These are phyloP conservation scores for Natator depressus DNA, from an alignment of 2,113 vertebrate genomes.

Conservation along the genomic window DNA sequence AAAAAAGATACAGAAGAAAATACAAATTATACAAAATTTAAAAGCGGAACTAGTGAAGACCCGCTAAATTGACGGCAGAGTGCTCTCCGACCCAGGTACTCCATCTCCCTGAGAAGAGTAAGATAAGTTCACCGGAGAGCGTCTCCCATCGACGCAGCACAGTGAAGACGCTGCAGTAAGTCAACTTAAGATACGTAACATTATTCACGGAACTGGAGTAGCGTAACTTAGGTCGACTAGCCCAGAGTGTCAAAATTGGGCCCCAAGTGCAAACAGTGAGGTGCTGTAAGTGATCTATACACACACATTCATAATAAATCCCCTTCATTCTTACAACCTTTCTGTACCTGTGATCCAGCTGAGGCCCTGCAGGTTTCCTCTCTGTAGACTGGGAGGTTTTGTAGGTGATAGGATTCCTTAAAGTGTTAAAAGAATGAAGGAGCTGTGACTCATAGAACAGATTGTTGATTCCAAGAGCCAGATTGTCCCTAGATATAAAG, in stretches of 20 bases:
- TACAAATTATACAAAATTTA: too few relatives aligned
- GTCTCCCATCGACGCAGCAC: too few relatives aligned
- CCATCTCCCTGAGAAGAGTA: too few relatives aligned
- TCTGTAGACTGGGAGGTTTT: constrained; percentile 16
- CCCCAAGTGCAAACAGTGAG: accelerated
- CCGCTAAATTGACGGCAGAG: too few relatives aligned
- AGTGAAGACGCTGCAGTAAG: too few relatives aligned
- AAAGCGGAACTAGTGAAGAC: neutral
- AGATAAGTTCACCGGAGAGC: too few relatives aligned
- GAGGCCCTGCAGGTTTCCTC: neutral
- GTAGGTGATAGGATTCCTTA: neutral
- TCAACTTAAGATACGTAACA: too few relatives aligned
- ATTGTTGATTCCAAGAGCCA: constrained; percentile 72
- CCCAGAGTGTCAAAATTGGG: accelerated
- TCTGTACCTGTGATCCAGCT: constrained; percentile 57
- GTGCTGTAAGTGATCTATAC: neutral
- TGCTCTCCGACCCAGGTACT: too few relatives aligned
- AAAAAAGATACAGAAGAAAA: neutral
- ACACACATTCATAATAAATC: constrained; percentile 14
- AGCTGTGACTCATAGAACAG: neutral
- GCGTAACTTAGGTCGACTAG: too few relatives aligned
- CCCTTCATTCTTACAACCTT: constrained; percentile 40
- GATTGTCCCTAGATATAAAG: constrained; percentile 60
- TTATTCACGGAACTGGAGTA: too few relatives aligned
- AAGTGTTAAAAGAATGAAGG: constrained; percentile 19